Percentiles rank a stretch among this genome's conserved stretches.
Evolutionary conservation across 1,140 invertebrate genomes (phyloP).

Genomic region (Cotesia chilonis): DNA sequence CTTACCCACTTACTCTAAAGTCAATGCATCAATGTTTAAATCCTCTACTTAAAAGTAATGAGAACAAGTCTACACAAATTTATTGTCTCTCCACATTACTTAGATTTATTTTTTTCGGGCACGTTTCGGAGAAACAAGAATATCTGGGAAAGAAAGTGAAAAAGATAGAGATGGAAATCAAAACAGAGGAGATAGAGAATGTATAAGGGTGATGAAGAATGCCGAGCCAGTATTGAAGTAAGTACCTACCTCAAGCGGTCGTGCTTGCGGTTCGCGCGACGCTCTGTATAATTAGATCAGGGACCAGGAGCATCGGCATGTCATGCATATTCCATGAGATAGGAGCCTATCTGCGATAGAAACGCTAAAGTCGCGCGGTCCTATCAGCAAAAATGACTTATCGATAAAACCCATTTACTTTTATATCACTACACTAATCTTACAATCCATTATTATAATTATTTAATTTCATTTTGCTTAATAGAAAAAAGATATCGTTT

Average conservation of each 20-base stretch:
- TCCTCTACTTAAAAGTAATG: too few relatives aligned
- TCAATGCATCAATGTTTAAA: too few relatives aligned
- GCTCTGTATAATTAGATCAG: slow-evolving; percentile 61
- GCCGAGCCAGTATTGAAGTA: slow-evolving; percentile 3
- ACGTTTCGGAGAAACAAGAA: too few relatives aligned
- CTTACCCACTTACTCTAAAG: too few relatives aligned
- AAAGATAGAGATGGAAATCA: neutral
- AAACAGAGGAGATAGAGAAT: neutral
- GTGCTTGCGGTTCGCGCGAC: slow-evolving; percentile 48
- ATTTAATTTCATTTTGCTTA: neutral
- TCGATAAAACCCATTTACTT: slow-evolving; percentile 9
- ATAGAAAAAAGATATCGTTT: neutral
- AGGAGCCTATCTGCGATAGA: slow-evolving; percentile 31
- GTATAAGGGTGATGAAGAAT: neutral
- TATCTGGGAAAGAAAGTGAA: too few relatives aligned
- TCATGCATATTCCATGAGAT: slow-evolving; percentile 61
- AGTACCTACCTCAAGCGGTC: slow-evolving; percentile 23
- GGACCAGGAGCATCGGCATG: slow-evolving; percentile 58
- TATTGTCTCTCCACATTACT: too few relatives aligned
- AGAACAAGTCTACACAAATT: too few relatives aligned
- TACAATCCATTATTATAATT: neutral
- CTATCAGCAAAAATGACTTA: slow-evolving; percentile 6
- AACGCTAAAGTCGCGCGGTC: slow-evolving; percentile 18
- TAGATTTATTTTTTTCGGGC: too few relatives aligned
- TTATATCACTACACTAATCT: neutral